phyloP scores from a whole-genome alignment of 2,797 vertebrate genomes.

The Danionella dracula region DNA sequence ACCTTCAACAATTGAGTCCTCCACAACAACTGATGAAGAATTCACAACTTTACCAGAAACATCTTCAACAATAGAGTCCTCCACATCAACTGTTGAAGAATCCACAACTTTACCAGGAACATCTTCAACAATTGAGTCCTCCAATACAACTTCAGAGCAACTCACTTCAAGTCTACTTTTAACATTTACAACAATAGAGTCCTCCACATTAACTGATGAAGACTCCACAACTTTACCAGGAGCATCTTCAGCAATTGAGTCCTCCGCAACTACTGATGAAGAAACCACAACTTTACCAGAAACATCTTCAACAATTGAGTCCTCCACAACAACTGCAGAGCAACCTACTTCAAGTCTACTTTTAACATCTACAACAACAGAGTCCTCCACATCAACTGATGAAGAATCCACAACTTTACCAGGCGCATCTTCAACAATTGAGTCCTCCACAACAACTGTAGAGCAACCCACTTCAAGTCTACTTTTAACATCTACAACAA shows the following conservation, averaged over 20 bases:
- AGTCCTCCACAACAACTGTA: not conserved
- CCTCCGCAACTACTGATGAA: not conserved
- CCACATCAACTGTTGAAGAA: not conserved
- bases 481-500: not conserved
- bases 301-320: not conserved
- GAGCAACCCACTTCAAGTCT: not conserved
- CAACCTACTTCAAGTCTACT: no score
- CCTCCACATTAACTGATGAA: no score
- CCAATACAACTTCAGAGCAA: no score
- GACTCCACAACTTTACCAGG: no score
- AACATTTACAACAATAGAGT: no score
- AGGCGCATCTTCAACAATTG: not conserved
- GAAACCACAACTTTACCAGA: no score
- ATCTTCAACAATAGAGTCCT: not conserved
- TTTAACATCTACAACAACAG: no score
- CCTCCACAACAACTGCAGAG: not conserved
- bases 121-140: no score
- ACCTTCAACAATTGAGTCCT: not conserved
- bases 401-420: not conserved
- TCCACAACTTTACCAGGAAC: no score
- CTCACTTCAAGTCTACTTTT: not conserved
- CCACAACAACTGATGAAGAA: not conserved
- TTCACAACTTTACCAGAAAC: not conserved
- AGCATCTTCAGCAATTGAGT: no score
- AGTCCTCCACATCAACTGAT: not conserved